These are phyloP conservation scores for Branchellion lobata DNA, from an alignment of 2,888 invertebrate species.

Conservation along the genomic window DNA sequence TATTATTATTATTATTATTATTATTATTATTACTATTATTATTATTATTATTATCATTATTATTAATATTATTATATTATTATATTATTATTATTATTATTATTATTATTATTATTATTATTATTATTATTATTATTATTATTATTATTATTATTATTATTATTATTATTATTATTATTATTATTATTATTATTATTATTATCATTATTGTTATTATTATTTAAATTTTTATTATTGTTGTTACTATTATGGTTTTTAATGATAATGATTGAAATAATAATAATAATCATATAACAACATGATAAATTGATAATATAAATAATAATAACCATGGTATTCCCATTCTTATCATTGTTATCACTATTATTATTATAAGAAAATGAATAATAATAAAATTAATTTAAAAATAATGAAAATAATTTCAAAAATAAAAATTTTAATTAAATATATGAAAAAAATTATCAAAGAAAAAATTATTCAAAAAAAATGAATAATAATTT, in stretches of 20 bases:
- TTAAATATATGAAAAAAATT: no score
- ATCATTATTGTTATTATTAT: slow-evolving; percentile 14
- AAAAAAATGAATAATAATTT: no score
- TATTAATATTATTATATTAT: no score
- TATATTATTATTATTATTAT: no score
- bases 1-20: no score
- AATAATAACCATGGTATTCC: not conserved
- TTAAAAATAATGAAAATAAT: no score
- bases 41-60: no score
- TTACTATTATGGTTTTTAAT: not conserved
- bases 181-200: slow-evolving; percentile 8
- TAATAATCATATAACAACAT: not conserved
- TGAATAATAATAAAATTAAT: no score
- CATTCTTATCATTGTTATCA: not conserved
- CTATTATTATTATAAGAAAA: not conserved
- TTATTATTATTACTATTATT: no score
- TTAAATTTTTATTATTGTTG: not conserved
- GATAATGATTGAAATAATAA: not conserved
- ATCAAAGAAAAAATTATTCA: no score
- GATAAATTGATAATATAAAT: not conserved
- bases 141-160: slow-evolving; percentile 12
- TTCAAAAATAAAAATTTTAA: no score
- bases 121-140: not conserved
- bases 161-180: not conserved
- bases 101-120: slow-evolving; percentile 3